These are phyloP conservation scores for Grantiella picta DNA, from an alignment of 2,113 vertebrate species.

Conservation along the genomic window DNA sequence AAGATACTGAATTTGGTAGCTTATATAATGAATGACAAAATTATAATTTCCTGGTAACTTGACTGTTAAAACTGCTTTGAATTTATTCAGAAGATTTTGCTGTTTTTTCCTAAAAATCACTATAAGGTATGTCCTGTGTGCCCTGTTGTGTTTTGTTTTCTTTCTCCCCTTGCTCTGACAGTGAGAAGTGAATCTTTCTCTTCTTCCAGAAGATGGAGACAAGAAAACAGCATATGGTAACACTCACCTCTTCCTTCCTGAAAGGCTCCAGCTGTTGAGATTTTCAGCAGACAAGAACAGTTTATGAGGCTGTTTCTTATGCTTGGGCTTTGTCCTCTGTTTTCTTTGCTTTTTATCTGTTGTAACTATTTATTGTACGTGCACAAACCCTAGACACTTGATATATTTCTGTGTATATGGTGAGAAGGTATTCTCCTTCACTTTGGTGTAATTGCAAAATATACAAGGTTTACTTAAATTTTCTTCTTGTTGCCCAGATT, in stretches of 20 bases:
- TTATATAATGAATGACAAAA: not conserved
- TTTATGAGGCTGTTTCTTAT: not conserved
- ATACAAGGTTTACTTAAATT: not conserved
- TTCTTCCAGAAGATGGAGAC: conserved; percentile 57
- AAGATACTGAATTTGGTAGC: not conserved
- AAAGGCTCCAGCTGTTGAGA: not conserved
- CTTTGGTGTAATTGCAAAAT: not conserved
- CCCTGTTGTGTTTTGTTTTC: not conserved
- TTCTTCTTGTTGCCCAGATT: not conserved
- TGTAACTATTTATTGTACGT: not conserved
- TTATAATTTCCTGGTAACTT: not conserved
- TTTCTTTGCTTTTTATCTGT: not conserved
- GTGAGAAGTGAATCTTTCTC: not conserved
- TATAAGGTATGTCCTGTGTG: not conserved
- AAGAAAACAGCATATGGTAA: not conserved
- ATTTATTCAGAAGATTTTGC: not conserved
- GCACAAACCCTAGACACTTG: not conserved
- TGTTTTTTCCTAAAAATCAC: not conserved
- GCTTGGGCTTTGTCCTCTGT: not conserved
- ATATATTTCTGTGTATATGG: not conserved
- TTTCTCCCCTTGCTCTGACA: not conserved
- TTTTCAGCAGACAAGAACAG: not conserved
- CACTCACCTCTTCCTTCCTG: not conserved
- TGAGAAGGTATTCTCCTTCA: not conserved
- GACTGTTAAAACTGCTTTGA: not conserved